These are phyloP conservation scores for Desmodus rotundus DNA, from an alignment of 2,113 vertebrate species.

Conservation along the genomic window DNA sequence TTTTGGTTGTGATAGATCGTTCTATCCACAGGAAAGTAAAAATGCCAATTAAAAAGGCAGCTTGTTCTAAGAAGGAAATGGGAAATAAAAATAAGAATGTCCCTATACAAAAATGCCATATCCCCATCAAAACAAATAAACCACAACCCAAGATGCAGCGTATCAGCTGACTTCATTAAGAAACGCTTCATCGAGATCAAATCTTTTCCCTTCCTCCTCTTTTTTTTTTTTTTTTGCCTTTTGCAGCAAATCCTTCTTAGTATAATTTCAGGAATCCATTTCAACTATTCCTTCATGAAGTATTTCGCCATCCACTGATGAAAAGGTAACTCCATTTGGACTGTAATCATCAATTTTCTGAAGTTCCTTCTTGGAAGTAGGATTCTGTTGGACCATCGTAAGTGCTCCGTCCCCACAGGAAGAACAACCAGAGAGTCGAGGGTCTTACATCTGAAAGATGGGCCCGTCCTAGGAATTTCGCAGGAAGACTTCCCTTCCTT, in stretches of 20 bases:
- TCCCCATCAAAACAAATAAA: background rate
- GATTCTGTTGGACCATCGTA: background rate
- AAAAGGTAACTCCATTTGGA: background rate
- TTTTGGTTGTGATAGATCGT: constrained; percentile 68
- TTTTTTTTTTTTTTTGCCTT: background rate
- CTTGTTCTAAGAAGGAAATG: constrained; percentile 85
- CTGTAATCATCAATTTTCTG: background rate
- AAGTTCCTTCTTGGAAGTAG: background rate
- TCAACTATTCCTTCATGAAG: background rate
- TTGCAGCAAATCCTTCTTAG: background rate
- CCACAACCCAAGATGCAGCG: background rate
- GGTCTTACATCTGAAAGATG: background rate
- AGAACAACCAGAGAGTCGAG: background rate
- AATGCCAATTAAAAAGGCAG: constrained; percentile 88
- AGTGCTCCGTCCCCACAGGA: background rate
- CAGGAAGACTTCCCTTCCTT: background rate
- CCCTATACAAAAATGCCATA: background rate
- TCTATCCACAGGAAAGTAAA: constrained; percentile 85
- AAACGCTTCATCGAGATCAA: background rate
- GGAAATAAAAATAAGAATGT: constrained; percentile 40
- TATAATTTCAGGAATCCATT: background rate
- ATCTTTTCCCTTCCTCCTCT: background rate
- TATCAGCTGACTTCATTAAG: background rate
- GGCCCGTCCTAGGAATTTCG: background rate
- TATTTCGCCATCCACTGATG: background rate